Base-by-base conservation (phyloP, 2,888 invertebrate species). In the Coleophora flavipennella region DNA sequence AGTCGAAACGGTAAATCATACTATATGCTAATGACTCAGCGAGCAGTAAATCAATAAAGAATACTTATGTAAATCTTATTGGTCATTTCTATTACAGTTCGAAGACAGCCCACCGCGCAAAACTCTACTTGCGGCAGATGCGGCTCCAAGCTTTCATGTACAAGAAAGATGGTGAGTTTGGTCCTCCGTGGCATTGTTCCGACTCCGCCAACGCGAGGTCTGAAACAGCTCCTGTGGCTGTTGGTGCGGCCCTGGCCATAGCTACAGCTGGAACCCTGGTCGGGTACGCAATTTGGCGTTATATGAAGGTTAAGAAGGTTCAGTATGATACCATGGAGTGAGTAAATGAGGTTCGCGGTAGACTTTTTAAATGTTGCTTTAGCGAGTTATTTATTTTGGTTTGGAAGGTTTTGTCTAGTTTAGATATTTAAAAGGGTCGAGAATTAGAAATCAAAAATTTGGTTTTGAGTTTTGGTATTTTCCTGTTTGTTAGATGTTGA, bases 321-420 rank as follows among this genome's bases (percentile, higher is more conserved):
- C 94, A 95, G 62, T 96, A 96, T 64, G 94, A 94, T 63, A 94
- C 93, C 9, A 95, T 96, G 95, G 93, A 95, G 76, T 94, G 63
- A 69, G 51, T n/a, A n/a, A n/a, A n/a, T n/a, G 44, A 43, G 53
- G 51, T 39, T 52, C 42, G n/a, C 42, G n/a, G 3, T 20, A 20
- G 20, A 6, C 3, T 3, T 20, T 20, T 20, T 20, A 20, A 20
- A 20, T n/a, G n/a, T 20, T 20, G 6, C 6, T 20, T 20, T 20
- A 20, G 3, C 20, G n/a, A n/a, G n/a, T n/a, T 20, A 4, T 20
- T 20, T 4, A 6, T 20, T 6, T 20, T 6, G 20, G 20, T 20
- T 20, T 6, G 6, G 6, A 20, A 20, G 6, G 20, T 4, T 20
- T 6, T 20, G 20, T 20, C 20, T 20, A 20, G 6, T 20, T 20